Evolutionary conservation across 2,797 vertebrate species (phyloP), one percentile per base, ranked within the genome.

Genomic region (Pterois miles): DNA sequence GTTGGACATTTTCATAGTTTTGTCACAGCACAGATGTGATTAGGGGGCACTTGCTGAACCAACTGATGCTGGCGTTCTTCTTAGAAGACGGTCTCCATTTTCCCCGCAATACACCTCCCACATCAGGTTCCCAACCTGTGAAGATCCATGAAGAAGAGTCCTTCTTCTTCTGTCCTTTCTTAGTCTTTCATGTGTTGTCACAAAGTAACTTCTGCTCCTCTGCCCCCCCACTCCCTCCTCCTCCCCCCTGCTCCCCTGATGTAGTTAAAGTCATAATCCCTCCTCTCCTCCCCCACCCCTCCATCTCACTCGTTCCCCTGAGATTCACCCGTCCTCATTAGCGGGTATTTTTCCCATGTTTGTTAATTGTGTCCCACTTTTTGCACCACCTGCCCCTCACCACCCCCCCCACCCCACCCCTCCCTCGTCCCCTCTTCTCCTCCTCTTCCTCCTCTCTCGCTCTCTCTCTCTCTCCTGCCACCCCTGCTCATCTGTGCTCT

Each of bases 301-400:
- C 81, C 74, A 62, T 76, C 80, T 80, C 78, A 31, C 65, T 65
- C 33, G 25, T 86, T 36, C 94, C 90, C 92, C 54, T 81, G 94
- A 93, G 93, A 81, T 89, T 90, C 75, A 71, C 93, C 92, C 91
- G 71, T 96, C 93, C 96, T 98, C 97, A 98, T 99, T 98, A 98
- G 95, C 83, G 84, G 91, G 92, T 96, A 96, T 96, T 97, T 96
- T 95, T 96, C 93, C 91, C 93, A 92, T 94, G 95, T 95, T 95
- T 95, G 93, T 96, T 98, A 97, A 98, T 97, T 97, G 96, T 96
- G 92, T 94, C 94, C 93, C 92, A 82, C 46, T 94, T 92, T 89
- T 91, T 46, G 92, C 76, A 48, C 93, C 96, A 97, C 96, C 97
- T 97, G 96, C 95, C 95, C 89, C 95, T 46, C n/a, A n/a, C n/a